These are phyloP conservation scores for Pimephales promelas DNA, from an alignment of 2,113 vertebrate species.

Conservation along the genomic window DNA sequence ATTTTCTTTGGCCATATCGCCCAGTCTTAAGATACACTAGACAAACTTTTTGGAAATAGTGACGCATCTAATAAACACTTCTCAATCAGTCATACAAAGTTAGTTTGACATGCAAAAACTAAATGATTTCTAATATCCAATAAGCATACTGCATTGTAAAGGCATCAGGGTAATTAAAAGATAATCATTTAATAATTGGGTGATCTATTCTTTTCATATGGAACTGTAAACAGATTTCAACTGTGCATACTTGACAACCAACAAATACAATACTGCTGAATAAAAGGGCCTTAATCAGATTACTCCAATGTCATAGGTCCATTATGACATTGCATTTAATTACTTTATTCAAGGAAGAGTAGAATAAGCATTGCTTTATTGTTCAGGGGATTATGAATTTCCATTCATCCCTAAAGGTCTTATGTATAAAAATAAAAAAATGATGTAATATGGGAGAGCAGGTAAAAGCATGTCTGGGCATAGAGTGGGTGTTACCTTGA, in stretches of 20 bases:
- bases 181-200: too few relatives aligned
- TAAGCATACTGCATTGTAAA: too few relatives aligned
- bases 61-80: too few relatives aligned
- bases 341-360: neutral
- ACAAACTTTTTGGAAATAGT: too few relatives aligned
- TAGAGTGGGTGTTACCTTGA: constrained; percentile 79
- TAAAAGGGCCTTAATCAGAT: neutral
- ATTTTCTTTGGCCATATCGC: too few relatives aligned
- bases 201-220: neutral
- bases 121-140: too few relatives aligned
- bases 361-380: neutral
- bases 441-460: neutral
- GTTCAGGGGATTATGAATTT: constrained; percentile 14
- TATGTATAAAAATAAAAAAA: neutral
- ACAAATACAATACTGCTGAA: neutral
- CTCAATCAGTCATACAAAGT: too few relatives aligned
- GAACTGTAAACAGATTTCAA: neutral
- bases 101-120: too few relatives aligned
- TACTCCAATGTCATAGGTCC: neutral
- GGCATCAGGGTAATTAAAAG: too few relatives aligned
- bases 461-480: neutral
- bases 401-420: neutral
- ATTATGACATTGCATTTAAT: constrained; percentile 4
- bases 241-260: neutral
- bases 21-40: too few relatives aligned